Conservation (phyloP, 2,888 invertebrate genomes). For the Lobophora halterata region DNA sequence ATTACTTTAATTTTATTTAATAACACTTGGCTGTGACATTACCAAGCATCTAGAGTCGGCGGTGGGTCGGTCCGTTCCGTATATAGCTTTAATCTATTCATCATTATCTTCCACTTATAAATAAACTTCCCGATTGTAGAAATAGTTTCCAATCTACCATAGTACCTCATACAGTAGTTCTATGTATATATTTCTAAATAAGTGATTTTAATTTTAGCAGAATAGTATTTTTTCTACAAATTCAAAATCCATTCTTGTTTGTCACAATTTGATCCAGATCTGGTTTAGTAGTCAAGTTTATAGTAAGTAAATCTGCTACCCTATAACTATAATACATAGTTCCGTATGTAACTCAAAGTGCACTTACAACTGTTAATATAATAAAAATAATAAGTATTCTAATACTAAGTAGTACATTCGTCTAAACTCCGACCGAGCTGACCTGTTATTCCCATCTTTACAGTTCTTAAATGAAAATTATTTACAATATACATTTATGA, state of each 20-base stretch:
- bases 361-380: slow-evolving; percentile 71
- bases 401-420: slow-evolving; percentile 56
- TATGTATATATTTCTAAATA: slow-evolving; percentile 45
- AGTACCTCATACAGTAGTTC: slow-evolving; percentile 75
- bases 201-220: slow-evolving; percentile 42
- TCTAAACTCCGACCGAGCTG: slow-evolving; percentile 59
- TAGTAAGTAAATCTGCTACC: slow-evolving; percentile 46
- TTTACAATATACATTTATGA: slow-evolving; percentile 76
- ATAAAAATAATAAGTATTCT: slow-evolving; percentile 70
- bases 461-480: slow-evolving; percentile 73
- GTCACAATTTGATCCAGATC: slow-evolving; percentile 28
- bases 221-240: slow-evolving; percentile 16
- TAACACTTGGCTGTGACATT: slow-evolving; percentile 34
- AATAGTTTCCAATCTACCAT: slow-evolving; percentile 73
- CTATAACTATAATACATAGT: slow-evolving; percentile 63
- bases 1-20: slow-evolving; percentile 30
- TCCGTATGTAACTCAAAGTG: slow-evolving; percentile 73
- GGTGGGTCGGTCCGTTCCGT: slow-evolving; percentile 64
- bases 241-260: slow-evolving; percentile 7
- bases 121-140: slow-evolving; percentile 61
- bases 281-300: slow-evolving; percentile 14
- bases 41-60: slow-evolving; percentile 30
- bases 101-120: slow-evolving; percentile 74
- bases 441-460: slow-evolving; percentile 64
- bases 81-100: slow-evolving; percentile 77